Evolutionary conservation across 1,140 invertebrate species (phyloP).

Genomic region (Oscheius sp.): DNA sequence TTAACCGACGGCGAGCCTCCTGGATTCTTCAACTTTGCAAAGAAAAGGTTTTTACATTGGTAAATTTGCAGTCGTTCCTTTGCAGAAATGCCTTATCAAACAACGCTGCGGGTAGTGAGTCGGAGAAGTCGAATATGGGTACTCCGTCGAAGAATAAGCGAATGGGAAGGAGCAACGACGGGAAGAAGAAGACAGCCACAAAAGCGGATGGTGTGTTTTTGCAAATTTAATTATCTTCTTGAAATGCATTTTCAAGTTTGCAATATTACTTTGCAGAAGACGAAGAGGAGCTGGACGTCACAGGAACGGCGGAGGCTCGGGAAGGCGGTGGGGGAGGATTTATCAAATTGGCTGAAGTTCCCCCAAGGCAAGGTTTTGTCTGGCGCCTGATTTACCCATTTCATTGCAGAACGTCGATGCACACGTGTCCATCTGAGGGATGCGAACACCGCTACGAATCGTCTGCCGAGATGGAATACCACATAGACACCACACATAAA

Average conservation of each 20-base stretch:
- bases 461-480: not conserved
- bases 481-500: not conserved
- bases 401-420: not conserved
- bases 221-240: not conserved
- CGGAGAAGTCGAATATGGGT: not conserved
- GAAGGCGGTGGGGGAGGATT: not conserved
- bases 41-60: conserved; percentile 9
- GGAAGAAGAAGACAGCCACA: not conserved
- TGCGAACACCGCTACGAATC: not conserved
- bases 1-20: conserved; percentile 1
- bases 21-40: not conserved
- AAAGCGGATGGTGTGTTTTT: not conserved
- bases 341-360: not conserved
- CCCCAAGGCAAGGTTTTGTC: not conserved
- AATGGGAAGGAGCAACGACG: not conserved
- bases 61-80: too few relatives aligned
- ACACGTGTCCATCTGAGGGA: not conserved
- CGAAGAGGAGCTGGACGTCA: not conserved
- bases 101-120: not conserved
- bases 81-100: not conserved
- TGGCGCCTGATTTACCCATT: not conserved
- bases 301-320: not conserved
- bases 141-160: not conserved
- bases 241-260: too few relatives aligned
- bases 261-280: not conserved